Conservation (phyloP, 1,140 invertebrate genomes). For the Metopolophium dirhodum region DNA sequence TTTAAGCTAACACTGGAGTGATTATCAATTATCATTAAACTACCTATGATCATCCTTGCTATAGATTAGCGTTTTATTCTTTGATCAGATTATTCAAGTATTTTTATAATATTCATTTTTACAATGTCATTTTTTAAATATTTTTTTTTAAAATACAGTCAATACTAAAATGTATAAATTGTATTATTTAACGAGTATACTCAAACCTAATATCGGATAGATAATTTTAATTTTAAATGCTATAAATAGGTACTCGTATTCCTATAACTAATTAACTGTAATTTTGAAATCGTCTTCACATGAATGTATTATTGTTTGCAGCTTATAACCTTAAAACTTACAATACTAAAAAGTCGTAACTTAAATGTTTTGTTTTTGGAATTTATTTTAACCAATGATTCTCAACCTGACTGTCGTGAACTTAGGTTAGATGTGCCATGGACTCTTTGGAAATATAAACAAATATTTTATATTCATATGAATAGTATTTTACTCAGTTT, state of each 20-base stretch:
- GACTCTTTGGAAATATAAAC: background rate
- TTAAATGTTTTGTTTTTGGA: background rate
- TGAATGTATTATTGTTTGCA: too few relatives aligned
- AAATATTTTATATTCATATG: background rate
- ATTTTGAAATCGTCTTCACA: too few relatives aligned
- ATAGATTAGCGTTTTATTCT: background rate
- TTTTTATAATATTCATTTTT: background rate
- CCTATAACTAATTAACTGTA: too few relatives aligned
- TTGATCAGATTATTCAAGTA: background rate
- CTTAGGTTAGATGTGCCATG: background rate
- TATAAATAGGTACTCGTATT: too few relatives aligned
- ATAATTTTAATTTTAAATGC: background rate
- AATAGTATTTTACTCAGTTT: background rate
- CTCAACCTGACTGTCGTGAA: background rate
- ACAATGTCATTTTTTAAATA: too few relatives aligned
- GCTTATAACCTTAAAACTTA: too few relatives aligned
- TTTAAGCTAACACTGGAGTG: background rate
- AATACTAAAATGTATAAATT: background rate
- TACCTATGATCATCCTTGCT: too few relatives aligned
- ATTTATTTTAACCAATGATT: background rate
- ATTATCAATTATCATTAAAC: background rate
- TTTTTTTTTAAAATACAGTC: background rate
- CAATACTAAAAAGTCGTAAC: too few relatives aligned
- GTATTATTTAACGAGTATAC: background rate
- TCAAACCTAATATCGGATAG: background rate